Evolutionary conservation across 30 jellyfish, hydroid and myxozoan species (phyloP).

Genomic region (Aurelia aurita complex sp. Pacific): DNA sequence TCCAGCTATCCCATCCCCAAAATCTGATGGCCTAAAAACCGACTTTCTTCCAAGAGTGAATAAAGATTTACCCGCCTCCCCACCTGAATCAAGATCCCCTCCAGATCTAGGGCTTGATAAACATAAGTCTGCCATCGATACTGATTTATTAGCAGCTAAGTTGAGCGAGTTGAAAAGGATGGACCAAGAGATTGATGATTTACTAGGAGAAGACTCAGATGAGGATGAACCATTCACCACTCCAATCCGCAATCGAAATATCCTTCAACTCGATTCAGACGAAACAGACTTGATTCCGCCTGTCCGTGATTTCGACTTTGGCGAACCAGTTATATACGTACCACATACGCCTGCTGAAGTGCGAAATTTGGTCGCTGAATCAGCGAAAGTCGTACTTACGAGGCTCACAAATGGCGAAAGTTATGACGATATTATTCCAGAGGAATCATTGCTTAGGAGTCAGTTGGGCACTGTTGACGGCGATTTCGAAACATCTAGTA

Average conservation of each 20-base stretch:
- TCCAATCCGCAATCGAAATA: conserved; percentile 23
- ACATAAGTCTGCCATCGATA: conserved; percentile 55
- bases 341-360: conserved; percentile 77
- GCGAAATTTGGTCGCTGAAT: conserved; percentile 51
- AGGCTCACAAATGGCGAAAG: conserved; percentile 31
- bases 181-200: conserved; percentile 89
- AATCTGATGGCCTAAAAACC: no score
- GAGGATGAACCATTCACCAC: conserved; percentile 82
- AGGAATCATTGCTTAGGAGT: conserved; percentile 18
- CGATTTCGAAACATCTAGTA: conserved; percentile 61
- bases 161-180: conserved; percentile 82
- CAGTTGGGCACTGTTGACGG: conserved; percentile 27
- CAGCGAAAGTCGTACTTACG: conserved; percentile 53
- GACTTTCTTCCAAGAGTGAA: no score
- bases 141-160: conserved; percentile 79
- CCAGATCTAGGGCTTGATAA: conserved; percentile 13
- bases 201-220: conserved; percentile 84
- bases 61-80: conserved; percentile 13
- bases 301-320: conserved; percentile 63
- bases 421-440: conserved; percentile 45
- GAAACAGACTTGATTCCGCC: conserved; percentile 59
- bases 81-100: conserved; percentile 48
- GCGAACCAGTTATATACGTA: conserved; percentile 60
- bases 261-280: conserved; percentile 36
- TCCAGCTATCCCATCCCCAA: no score